Conservation (phyloP, 1,140 invertebrate species). For the Achroia grisella region DNA sequence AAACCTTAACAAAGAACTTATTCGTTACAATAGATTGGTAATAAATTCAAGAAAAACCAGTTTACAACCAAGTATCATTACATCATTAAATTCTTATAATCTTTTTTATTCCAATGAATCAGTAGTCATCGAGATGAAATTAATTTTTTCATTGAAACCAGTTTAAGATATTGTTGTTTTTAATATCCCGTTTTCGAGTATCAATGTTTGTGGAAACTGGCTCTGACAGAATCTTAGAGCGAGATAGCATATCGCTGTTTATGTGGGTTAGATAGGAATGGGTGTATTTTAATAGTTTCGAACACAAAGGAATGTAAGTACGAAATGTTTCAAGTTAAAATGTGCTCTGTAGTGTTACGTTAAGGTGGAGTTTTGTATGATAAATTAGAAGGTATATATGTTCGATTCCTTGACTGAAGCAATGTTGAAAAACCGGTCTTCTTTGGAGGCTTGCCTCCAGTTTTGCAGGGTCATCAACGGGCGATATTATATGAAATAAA, state of each 20-base stretch:
- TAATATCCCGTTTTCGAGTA: conserved; percentile 32
- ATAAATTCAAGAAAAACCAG: no score
- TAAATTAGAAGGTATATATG: conserved; percentile 15
- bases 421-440: conserved; percentile 37
- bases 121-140: no score
- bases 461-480: conserved; percentile 14
- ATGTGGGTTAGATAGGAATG: conserved; percentile 7
- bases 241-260: conserved; percentile 3
- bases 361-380: conserved; percentile 11
- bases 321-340: neutral
- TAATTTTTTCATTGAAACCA: no score
- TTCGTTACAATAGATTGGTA: no score
- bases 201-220: conserved; percentile 43
- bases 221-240: conserved; percentile 31
- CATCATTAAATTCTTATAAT: no score
- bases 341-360: neutral
- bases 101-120: no score
- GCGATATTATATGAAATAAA: neutral
- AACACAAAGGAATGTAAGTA: conserved; percentile 6
- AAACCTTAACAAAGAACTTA: no score
- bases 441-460: conserved; percentile 36
- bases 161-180: neutral
- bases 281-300: neutral
- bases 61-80: no score
- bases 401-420: conserved; percentile 10